phyloP scores from a whole-genome alignment of 2,888 invertebrate species.

The Sesia bembeciformis region DNA sequence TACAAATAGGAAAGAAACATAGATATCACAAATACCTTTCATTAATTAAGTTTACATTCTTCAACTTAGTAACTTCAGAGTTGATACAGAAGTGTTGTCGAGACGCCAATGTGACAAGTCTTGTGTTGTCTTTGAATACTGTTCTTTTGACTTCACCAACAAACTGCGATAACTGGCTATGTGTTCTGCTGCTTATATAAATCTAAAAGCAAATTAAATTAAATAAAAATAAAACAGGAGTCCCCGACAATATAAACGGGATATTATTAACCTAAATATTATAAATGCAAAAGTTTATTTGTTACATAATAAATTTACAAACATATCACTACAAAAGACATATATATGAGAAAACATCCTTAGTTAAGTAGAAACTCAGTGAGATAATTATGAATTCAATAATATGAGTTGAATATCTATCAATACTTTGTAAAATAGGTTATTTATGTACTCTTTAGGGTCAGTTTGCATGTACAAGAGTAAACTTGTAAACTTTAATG shows the following conservation, averaged over 20 bases:
- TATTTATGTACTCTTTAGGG: too few species aligned
- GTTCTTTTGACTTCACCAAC: conserved; percentile 93
- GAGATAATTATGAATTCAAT: too few species aligned
- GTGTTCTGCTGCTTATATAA: conserved; percentile 96
- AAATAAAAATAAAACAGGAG: too few species aligned
- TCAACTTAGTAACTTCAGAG: conserved; percentile 81
- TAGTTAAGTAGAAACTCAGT: too few species aligned
- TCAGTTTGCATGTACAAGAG: too few species aligned
- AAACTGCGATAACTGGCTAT: conserved; percentile 96
- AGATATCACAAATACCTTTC: conserved; percentile 74
- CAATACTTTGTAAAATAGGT: too few species aligned
- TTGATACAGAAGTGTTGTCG: conserved; percentile 95
- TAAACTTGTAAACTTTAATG: too few species aligned
- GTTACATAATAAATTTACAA: neutral
- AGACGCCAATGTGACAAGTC: conserved; percentile 90
- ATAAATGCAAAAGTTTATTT: neutral
- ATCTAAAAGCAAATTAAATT: conserved; percentile 74
- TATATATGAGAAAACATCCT: too few species aligned
- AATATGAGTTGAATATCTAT: too few species aligned
- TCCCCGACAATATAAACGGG: too few species aligned
- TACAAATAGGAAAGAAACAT: neutral
- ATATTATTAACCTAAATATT: neutral
- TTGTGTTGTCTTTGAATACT: conserved; percentile 78
- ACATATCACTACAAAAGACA: too few species aligned
- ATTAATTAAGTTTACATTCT: conserved; percentile 87